Base-by-base conservation (phyloP, 2,113 vertebrate genomes). In the Bubalus kerabau region DNA sequence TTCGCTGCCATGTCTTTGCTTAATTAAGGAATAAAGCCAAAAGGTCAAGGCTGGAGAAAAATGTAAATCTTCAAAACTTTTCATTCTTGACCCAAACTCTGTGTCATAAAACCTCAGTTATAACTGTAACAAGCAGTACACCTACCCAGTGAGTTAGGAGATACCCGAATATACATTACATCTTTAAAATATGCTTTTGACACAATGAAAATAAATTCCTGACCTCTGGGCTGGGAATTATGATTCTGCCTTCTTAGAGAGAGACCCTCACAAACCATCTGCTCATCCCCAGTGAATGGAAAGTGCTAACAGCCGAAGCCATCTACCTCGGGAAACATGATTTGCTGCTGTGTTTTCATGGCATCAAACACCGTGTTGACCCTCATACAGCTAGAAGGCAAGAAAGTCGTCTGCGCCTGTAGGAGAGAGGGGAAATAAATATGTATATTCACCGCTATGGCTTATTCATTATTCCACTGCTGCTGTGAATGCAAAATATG, bases 1-100 rank as follows among this genome's bases (percentile, higher is more conserved):
- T 98, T 97, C 97, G 98, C 99, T 98, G 98, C 98, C 98, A 98
- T 96, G 98, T 97, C 98, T 98, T 97, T 98, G 97, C 98, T 98
- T 99, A 99, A 99, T 99, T 99, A 99, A 98, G 97, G 98, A 99
- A 98, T 98, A 98, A 99, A 99, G 98, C 98, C 99, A 98, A 99
- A 99, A 99, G 98, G 98, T 99, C 98, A 99, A 95, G 90, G 97
- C 97, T 97, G 98, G 98, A 99, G 98, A 98, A 99, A 99, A 99
- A 97, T 97, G 98, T 99, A 99, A 99, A 99, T 99, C 98, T 98
- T 88, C 96, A 93, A 97, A 99, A 98, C 98, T 99, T 99, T 98
- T 98, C 97, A 98, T 97, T 98, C 98, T 98, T 98, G 98, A 99
- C 98, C 98, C 98, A 98, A 98, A 99, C 97, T 98, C 96, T 2